These are phyloP conservation scores for Euura saliciscinereae DNA, from an alignment of 1,140 invertebrate genomes.

Conservation along the genomic window DNA sequence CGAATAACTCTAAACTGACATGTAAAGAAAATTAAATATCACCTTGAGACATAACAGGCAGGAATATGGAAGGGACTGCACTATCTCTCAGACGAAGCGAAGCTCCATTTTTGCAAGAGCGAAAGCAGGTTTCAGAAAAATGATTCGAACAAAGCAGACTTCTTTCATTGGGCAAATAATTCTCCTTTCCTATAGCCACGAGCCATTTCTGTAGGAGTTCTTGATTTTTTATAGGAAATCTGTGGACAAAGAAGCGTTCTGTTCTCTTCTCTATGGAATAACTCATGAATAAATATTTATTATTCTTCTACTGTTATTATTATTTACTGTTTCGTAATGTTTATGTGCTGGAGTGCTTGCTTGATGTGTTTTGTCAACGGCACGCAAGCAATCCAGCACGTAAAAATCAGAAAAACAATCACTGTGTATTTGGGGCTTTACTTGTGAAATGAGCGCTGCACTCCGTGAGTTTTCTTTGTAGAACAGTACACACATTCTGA, in stretches of 20 bases:
- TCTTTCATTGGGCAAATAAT: not conserved
- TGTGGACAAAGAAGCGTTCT: not conserved
- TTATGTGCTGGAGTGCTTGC: not conserved
- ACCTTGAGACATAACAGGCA: not conserved
- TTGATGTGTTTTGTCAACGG: not conserved
- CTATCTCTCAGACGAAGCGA: not conserved
- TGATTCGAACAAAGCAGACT: not conserved
- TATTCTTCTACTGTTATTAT: not conserved
- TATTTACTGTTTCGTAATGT: not conserved
- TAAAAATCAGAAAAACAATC: not conserved
- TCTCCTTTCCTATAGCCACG: not conserved
- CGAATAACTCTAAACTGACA: not conserved
- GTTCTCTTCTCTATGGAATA: not conserved
- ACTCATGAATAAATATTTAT: not conserved
- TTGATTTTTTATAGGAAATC: constrained; percentile 1
- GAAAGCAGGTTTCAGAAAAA: not conserved
- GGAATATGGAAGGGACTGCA: not conserved
- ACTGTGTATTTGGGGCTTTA: not conserved
- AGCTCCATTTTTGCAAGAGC: not conserved
- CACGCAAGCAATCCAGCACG: not conserved
- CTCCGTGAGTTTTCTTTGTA: not conserved
- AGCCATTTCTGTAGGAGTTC: not conserved
- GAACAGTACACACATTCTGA: not conserved
- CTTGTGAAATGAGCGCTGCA: constrained; percentile 6
- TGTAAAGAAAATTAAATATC: not conserved